Evolutionary conservation across 1,140 invertebrate genomes (phyloP), one percentile per base, ranked within the genome.

Genomic region (Trichomalopsis sarcophagae): DNA sequence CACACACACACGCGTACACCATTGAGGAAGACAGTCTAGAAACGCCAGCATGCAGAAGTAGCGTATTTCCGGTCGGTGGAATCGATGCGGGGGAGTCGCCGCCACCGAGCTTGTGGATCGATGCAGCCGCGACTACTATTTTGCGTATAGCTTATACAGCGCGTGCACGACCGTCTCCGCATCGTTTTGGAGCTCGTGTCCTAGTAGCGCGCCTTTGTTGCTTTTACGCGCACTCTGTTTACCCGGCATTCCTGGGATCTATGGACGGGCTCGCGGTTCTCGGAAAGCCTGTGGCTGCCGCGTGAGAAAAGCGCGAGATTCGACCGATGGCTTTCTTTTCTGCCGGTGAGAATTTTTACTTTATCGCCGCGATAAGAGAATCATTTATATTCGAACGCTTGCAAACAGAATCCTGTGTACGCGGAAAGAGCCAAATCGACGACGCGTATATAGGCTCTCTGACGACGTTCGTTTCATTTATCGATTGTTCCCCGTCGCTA

Each of bases 391-490:
- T 55, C 3, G 50, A 13, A 55, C 50, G 50, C 14, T 10, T 55
- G 4, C 33, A 36, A 36, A 36, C 50, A 55, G 11, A 21, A 55
- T 55, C 14, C 50, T 55, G 2, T 27, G 2, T 1, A 55, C 50
- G 50, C 50, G 21, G 50, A 55, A 55, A 55, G 17, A 55, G 55
- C 1, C 21, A 21, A 62, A 0, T 62, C 1, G 17, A 7, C 6
- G 14, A 17, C 17, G n/a, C 69, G 5, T 21, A 71, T 21, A 71
- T 14, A n/a, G 36, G 33, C 21, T 36, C 73, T 17, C 76, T 78
- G 47, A 78, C 76, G 47, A 78, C 76, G 76, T 78, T 62, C 78
- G 78, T 23, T 69, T 80, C 78, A 44, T 68, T 62, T 80, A 80
- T 80, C 68, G 78, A 80, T 80, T 68, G 62, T 47, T 23, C 10